A percentile compares a stretch with the other conserved stretches of the same genome.
Conservation (phyloP, 1,140 invertebrate species). For the Drosophila mauritiana region DNA sequence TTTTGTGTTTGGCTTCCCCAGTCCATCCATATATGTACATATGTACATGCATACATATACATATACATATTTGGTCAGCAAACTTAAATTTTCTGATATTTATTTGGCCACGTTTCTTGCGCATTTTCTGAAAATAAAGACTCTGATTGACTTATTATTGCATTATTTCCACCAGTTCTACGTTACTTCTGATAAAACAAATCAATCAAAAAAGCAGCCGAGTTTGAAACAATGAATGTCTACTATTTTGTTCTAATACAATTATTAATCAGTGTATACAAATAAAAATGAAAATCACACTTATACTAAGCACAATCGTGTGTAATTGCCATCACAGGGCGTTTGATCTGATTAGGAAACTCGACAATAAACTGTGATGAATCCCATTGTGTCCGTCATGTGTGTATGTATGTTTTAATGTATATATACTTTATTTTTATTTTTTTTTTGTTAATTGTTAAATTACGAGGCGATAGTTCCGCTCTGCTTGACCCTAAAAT, state of each 20-base stretch:
- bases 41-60: no score
- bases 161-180: background rate
- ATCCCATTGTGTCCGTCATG: background rate
- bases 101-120: background rate
- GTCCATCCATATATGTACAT: background rate
- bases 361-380: background rate
- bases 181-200: background rate
- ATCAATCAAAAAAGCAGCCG: no score
- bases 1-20: background rate
- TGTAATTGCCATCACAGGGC: background rate
- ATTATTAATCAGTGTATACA: no score
- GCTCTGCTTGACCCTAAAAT: conserved; percentile 1
- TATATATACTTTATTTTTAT: background rate
- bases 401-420: no score
- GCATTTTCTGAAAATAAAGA: background rate
- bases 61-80: background rate
- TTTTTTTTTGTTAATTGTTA: background rate
- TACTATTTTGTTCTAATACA: no score
- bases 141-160: background rate
- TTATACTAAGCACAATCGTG: no score
- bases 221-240: no score
- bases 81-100: background rate
- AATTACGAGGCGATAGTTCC: background rate
- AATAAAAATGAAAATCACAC: no score
- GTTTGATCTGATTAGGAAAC: background rate